A percentile compares a stretch with the other conserved stretches of the same genome.
Evolutionary conservation across 1,140 invertebrate species (phyloP).

Genomic region (Centruroides sculpturatus): DNA sequence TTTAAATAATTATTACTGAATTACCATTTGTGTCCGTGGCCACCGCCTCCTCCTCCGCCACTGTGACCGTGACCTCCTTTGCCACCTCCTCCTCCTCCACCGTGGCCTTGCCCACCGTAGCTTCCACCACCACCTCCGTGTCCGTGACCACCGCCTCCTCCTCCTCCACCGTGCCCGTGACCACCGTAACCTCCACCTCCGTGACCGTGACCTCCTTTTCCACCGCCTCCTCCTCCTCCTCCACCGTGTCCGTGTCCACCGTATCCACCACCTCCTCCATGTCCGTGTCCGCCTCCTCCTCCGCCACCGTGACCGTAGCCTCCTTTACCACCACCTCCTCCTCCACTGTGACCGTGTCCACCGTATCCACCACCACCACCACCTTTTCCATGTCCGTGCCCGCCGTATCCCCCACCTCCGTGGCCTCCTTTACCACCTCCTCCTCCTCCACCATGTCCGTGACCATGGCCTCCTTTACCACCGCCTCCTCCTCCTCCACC

Average conservation of each 20-base stretch:
- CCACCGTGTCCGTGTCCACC: too few relatives aligned
- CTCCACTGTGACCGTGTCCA: too few relatives aligned
- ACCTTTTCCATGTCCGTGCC: neutral
- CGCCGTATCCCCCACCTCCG: neutral
- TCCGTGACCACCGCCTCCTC: neutral
- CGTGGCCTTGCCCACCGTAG: neutral
- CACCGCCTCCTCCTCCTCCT: too few relatives aligned
- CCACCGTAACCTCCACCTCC: too few relatives aligned
- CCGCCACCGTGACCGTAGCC: neutral
- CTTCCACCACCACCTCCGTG: neutral
- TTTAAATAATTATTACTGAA: too few relatives aligned
- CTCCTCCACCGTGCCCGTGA: neutral
- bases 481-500: too few relatives aligned
- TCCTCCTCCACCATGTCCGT: neutral
- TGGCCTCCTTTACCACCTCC: neutral
- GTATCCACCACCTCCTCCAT: neutral
- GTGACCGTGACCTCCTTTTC: too few relatives aligned
- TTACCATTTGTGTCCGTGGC: neutral
- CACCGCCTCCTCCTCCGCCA: neutral
- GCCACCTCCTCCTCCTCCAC: neutral
- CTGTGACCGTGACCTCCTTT: neutral
- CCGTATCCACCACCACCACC: too few relatives aligned
- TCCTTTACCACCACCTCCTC: neutral
- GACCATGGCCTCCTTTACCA: neutral
- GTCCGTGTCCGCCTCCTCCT: neutral